Percentiles rank a stretch among this genome's conserved stretches.
Evolutionary conservation across 2,888 invertebrate genomes (phyloP).

Genomic region (Ophonus ardosiacus): DNA sequence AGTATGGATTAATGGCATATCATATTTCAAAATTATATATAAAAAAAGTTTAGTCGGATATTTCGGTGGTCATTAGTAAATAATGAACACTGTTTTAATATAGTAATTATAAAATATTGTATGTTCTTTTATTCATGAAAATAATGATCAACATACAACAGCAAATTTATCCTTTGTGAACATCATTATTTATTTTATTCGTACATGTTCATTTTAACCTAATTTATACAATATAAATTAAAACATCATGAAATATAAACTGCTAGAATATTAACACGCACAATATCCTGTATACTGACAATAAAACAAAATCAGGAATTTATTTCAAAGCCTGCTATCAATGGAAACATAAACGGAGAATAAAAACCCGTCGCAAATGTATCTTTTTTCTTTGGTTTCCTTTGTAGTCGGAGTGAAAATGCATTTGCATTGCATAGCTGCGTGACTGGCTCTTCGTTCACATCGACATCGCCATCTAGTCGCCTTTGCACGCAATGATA

Average conservation of each 20-base stretch:
- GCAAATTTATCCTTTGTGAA: background rate
- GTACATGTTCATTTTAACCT: background rate
- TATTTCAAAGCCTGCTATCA: background rate
- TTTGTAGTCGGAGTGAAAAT: conserved; percentile 28
- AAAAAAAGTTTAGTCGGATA: no score
- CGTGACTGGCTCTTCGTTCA: conserved; percentile 32
- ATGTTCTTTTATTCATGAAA: no score
- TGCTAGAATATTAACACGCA: background rate
- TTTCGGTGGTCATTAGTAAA: no score
- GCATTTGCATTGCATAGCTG: conserved; percentile 27
- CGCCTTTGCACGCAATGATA: conserved; percentile 38
- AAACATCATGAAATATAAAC: background rate
- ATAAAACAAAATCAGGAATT: conserved; percentile 14
- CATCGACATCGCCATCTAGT: conserved; percentile 4
- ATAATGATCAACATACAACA: background rate
- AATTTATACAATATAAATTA: background rate
- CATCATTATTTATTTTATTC: background rate
- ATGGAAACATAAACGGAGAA: conserved; percentile 10
- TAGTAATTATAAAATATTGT: no score
- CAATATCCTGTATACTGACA: background rate
- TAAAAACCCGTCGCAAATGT: conserved; percentile 9
- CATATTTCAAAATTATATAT: no score
- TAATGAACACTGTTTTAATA: no score
- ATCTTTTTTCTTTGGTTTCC: conserved; percentile 27
- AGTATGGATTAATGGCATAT: no score